These are phyloP conservation scores for Listronotus oregonensis DNA, from an alignment of 1,140 invertebrate species.

Conservation along the genomic window DNA sequence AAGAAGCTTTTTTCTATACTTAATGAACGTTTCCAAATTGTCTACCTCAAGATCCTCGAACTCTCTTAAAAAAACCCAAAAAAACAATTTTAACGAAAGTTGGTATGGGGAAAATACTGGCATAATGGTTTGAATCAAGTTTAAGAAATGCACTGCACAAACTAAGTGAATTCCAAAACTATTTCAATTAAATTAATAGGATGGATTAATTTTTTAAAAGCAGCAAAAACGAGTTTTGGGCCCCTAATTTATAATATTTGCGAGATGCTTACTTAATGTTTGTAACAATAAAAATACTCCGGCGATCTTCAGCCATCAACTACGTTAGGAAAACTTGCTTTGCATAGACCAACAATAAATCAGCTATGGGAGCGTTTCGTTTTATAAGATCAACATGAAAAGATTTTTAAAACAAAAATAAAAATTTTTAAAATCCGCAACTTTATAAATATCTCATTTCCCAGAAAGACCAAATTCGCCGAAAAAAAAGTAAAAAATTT, in stretches of 20 bases:
- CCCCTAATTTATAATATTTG: slow-evolving; percentile 42
- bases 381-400: too few relatives aligned
- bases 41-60: slow-evolving; percentile 34
- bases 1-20: slow-evolving; percentile 25
- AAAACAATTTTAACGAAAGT: slow-evolving; percentile 23
- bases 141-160: slow-evolving; percentile 1
- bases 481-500: too few relatives aligned
- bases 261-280: slow-evolving; percentile 23
- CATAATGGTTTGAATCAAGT: slow-evolving; percentile 16
- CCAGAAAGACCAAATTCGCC: too few relatives aligned
- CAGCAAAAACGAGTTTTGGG: slow-evolving; percentile 43
- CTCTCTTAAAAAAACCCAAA: slow-evolving; percentile 26
- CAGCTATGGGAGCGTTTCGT: slow-evolving; percentile 32
- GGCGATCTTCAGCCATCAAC: too few relatives aligned
- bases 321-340: too few relatives aligned
- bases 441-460: too few relatives aligned
- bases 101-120: slow-evolving; percentile 33
- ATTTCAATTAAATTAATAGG: slow-evolving; percentile 21
- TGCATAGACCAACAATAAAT: too few relatives aligned
- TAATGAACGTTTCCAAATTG: slow-evolving; percentile 24
- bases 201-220: slow-evolving; percentile 40
- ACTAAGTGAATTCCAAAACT: slow-evolving; percentile 5
- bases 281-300: slow-evolving; percentile 31
- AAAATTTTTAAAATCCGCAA: too few relatives aligned
- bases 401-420: too few relatives aligned